These are phyloP conservation scores for Antennarius maculatus DNA, from an alignment of 2,797 vertebrate species.

Conservation along the genomic window DNA sequence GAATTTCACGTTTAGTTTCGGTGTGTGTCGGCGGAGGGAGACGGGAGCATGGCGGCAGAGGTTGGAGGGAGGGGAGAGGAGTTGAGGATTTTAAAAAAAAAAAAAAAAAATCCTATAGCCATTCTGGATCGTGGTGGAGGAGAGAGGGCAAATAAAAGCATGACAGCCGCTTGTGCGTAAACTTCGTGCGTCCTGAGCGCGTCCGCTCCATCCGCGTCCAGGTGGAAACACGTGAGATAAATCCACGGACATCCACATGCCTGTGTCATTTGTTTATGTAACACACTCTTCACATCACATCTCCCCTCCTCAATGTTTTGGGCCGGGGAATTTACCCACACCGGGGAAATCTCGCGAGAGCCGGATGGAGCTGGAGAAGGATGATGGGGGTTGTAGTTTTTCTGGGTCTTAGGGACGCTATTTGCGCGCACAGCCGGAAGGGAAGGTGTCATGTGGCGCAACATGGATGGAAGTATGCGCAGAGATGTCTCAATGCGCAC, in stretches of 20 bases:
- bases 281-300: constrained; percentile 53
- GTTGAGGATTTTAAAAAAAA: constrained; percentile 15
- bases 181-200: neutral
- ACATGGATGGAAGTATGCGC: neutral
- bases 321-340: constrained; percentile 40
- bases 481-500: neutral
- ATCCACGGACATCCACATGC: constrained; percentile 31
- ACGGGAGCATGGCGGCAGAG: constrained; percentile 63
- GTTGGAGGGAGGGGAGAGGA: neutral
- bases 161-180: constrained; percentile 26
- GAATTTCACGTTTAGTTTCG: constrained; percentile 67
- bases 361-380: neutral
- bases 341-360: constrained; percentile 73
- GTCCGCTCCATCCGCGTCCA: neutral
- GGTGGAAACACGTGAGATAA: constrained; percentile 48
- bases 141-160: constrained; percentile 4
- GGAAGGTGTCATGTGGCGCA: neutral
- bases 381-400: constrained; percentile 77
- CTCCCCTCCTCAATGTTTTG: constrained; percentile 66
- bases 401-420: too few species aligned
- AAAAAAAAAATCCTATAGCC: constrained; percentile 20
- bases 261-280: constrained; percentile 69
- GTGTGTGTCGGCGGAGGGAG: constrained; percentile 28
- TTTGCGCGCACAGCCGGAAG: neutral
- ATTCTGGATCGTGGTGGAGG: constrained; percentile 23